These are phyloP conservation scores for Triops cancriformis DNA, from an alignment of 1,140 invertebrate species.

Conservation along the genomic window DNA sequence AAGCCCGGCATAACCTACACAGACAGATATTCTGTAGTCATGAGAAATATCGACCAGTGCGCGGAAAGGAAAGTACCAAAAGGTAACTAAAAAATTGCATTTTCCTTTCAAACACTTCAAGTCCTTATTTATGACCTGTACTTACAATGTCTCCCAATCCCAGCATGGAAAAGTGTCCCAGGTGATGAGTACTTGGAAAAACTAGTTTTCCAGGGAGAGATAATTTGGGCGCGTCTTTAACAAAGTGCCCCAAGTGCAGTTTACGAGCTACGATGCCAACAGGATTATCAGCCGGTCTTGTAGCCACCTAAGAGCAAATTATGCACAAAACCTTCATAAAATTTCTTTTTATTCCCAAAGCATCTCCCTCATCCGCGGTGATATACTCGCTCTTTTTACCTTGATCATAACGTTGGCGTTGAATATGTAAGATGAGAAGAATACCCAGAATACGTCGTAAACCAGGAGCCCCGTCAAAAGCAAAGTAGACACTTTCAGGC, in stretches of 20 bases:
- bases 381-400: conserved; percentile 43
- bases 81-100: neutral
- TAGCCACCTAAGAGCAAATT: conserved; percentile 53
- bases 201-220: conserved; percentile 93
- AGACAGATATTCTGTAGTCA: conserved; percentile 9
- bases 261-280: conserved; percentile 86
- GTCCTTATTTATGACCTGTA: conserved; percentile 26
- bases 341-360: too few relatives aligned
- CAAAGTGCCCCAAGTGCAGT: conserved; percentile 76
- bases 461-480: conserved; percentile 86
- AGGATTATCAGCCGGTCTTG: conserved; percentile 88
- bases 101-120: conserved; percentile 12
- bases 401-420: conserved; percentile 99
- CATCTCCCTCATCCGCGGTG: too few relatives aligned
- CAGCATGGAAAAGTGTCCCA: conserved; percentile 93
- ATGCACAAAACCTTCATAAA: neutral
- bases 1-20: conserved; percentile 82
- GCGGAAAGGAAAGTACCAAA: neutral
- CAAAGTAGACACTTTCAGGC: conserved; percentile 90
- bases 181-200: conserved; percentile 91
- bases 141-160: conserved; percentile 89
- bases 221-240: conserved; percentile 82
- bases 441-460: conserved; percentile 98
- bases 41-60: neutral
- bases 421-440: conserved; percentile 97